Base-by-base conservation (phyloP, 2,113 vertebrate genomes). In the Symphodus melops region DNA sequence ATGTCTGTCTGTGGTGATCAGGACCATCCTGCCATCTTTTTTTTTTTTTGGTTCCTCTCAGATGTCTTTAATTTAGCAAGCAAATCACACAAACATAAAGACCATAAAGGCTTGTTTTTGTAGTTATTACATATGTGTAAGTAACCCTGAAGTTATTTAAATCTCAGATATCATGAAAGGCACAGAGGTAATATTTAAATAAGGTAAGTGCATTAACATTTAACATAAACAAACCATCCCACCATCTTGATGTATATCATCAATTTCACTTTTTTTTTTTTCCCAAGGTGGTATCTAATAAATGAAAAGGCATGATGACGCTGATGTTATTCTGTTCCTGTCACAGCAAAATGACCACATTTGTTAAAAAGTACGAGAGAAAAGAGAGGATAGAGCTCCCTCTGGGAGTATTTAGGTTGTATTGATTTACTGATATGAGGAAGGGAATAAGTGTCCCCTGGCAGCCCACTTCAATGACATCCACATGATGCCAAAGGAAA, bases 401-500 rank as follows among this genome's bases (percentile, higher is more conserved):
- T 77, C 44, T 59, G 42, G 65, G 76, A 54, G 62, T 75, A 41
- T 65, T 83, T 79, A 57, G 68, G 58, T 75, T 66, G 42, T 67
- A 85, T 85, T 83, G 80, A 89, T 89, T 84, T 77, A 60, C 69
- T 49, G 78, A 75, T 57, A 41, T 66, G 65, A 75, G 56, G 16
- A 37, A 77, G n/a, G 36, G 60, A 79, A 72, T 56, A 68, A 81
- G 69, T 16, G 75, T 87, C 74, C 74, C 79, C 52, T 79, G 76
- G 63, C 79, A 56, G 42, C 64, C 33, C 14, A 49, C 72, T 67
- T 73, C 79, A 61, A 81, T 83, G 77, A 75, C 71, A 87, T 9
- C 59, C 42, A 57, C 57, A 44, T 65, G 64, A 76, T 28, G 28
- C 75, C 54, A 62, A 25, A 67, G 54, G 57, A 82, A 81, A 77